Conservation (phyloP, 1,140 invertebrate species). For the Drosophila subobscura region DNA sequence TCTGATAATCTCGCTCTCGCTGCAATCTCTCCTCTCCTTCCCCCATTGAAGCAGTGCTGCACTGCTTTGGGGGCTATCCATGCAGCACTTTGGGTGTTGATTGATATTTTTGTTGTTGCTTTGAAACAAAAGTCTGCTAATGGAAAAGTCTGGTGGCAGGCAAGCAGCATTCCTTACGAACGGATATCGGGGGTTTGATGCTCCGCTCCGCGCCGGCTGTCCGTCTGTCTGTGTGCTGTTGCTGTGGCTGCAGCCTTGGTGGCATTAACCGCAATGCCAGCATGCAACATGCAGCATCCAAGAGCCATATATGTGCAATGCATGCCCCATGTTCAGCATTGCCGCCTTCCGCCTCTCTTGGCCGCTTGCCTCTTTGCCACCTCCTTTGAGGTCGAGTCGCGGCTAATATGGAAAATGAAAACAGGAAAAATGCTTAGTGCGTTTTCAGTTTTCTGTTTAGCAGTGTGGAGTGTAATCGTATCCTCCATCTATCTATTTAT, state of each 20-base stretch:
- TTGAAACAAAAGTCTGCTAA: constrained; percentile 72
- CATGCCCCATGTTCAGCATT: too few species aligned
- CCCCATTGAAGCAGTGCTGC: constrained; percentile 42
- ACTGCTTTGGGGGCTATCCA: constrained; percentile 49
- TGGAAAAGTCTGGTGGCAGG: constrained; percentile 70
- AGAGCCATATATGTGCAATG: constrained; percentile 50
- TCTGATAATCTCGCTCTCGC: neutral
- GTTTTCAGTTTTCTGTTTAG: constrained; percentile 49
- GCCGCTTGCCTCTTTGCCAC: constrained; percentile 8
- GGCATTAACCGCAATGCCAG: constrained; percentile 74
- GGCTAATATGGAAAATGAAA: constrained; percentile 81
- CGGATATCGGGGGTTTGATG: constrained; percentile 22
- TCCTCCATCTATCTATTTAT: neutral
- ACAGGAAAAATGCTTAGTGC: constrained; percentile 73
- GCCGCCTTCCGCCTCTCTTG: too few species aligned
- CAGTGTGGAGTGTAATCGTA: constrained; percentile 17
- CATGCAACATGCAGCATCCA: constrained; percentile 13
- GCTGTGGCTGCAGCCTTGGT: constrained; percentile 61
- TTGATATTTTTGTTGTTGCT: constrained; percentile 65
- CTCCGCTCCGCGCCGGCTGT: neutral
- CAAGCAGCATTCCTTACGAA: constrained; percentile 60
- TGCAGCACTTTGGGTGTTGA: constrained; percentile 71
- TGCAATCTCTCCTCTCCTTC: neutral
- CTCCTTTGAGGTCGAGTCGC: constrained; percentile 61
- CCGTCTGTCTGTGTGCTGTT: constrained; percentile 36